Conservation (phyloP, 30 jellyfish, hydroid and myxozoan species). For the Pseudorhiza aurosa region DNA sequence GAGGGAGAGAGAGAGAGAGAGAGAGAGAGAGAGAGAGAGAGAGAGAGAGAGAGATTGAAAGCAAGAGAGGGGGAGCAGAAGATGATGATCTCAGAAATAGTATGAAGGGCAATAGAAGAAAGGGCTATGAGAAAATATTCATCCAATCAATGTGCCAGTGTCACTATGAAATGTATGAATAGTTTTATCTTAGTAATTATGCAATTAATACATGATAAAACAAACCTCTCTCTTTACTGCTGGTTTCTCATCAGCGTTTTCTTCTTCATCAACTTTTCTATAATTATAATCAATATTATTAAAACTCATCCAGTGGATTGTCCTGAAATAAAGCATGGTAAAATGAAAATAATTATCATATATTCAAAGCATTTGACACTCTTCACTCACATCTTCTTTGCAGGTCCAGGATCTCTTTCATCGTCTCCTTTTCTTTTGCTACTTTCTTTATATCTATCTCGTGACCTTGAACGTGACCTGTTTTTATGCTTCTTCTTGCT, state of each 20-base stretch:
- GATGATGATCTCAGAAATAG: too few species aligned
- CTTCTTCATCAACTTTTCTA: slow-evolving; percentile 28
- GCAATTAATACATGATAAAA: not conserved
- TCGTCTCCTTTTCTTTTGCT: not conserved
- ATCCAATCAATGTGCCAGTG: too few species aligned
- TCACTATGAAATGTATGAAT: too few species aligned
- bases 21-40: too few species aligned
- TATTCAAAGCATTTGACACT: not conserved
- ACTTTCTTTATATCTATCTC: slow-evolving; percentile 20
- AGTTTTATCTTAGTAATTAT: too few species aligned
- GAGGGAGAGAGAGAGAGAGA: too few species aligned
- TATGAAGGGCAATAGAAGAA: too few species aligned
- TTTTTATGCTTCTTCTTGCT: slow-evolving; percentile 61
- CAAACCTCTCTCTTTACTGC: slow-evolving; percentile 26
- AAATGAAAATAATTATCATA: not conserved
- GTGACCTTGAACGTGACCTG: slow-evolving; percentile 55
- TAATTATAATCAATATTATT: not conserved
- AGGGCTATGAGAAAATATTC: too few species aligned
- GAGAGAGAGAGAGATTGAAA: too few species aligned
- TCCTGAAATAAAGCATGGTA: not conserved
- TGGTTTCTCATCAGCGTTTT: slow-evolving; percentile 7
- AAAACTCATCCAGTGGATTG: not conserved
- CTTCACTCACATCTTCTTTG: slow-evolving; percentile 45
- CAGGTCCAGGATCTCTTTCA: not conserved
- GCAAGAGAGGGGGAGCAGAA: too few species aligned